A percentile compares a stretch with the other conserved stretches of the same genome.
These are phyloP conservation scores for Atrina japonica DNA, from an alignment of 2,888 invertebrate genomes.

Conservation along the genomic window DNA sequence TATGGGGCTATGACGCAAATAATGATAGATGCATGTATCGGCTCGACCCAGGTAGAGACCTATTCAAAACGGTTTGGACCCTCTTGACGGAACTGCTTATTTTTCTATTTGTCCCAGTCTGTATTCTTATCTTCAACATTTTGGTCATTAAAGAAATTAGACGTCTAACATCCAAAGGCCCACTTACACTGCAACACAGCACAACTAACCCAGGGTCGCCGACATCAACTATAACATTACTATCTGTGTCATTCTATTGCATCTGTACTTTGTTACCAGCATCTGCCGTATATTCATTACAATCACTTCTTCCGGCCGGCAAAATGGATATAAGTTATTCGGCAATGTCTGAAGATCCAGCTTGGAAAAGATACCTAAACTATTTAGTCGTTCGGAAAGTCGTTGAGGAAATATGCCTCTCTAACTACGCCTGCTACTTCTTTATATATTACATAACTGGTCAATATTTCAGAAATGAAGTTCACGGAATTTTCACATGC, in stretches of 20 bases:
- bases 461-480: slow-evolving; percentile 74
- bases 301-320: slow-evolving; percentile 66
- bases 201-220: slow-evolving; percentile 56
- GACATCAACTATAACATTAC: slow-evolving; percentile 78
- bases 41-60: slow-evolving; percentile 24
- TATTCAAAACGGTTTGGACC: slow-evolving; percentile 74
- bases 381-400: slow-evolving; percentile 72
- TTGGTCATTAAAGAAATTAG: slow-evolving; percentile 78
- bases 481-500: slow-evolving; percentile 16
- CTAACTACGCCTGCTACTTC: slow-evolving; percentile 79
- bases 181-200: slow-evolving; percentile 44
- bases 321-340: slow-evolving; percentile 51
- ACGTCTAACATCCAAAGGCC: slow-evolving; percentile 65
- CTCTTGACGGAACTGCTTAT: slow-evolving; percentile 75
- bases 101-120: slow-evolving; percentile 75
- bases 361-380: slow-evolving; percentile 74
- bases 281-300: slow-evolving; percentile 76
- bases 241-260: slow-evolving; percentile 79
- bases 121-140: slow-evolving; percentile 77
- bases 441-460: slow-evolving; percentile 80
- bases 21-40: slow-evolving; percentile 70
- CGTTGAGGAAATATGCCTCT: slow-evolving; percentile 76
- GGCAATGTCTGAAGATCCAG: slow-evolving; percentile 63
- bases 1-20: slow-evolving; percentile 73
- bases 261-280: slow-evolving; percentile 79